phyloP scores from a whole-genome alignment of 2,888 invertebrate genomes.

The Exocentrus adspersus region DNA sequence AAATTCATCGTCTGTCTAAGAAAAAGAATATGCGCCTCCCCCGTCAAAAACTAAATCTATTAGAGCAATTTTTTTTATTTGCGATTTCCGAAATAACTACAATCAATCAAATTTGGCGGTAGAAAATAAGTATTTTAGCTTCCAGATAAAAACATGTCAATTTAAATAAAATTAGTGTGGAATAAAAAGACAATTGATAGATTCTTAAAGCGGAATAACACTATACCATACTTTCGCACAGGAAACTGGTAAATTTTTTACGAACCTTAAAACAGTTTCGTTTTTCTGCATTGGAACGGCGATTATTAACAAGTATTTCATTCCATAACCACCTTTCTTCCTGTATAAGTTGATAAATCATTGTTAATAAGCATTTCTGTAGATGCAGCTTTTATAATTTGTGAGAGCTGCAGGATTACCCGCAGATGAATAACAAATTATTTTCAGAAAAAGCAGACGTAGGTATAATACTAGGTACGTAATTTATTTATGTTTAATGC shows the following conservation, averaged over 20 bases:
- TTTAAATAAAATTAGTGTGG: too few species aligned
- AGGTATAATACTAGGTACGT: too few species aligned
- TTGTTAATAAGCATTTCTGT: constrained; percentile 31
- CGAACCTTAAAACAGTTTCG: constrained; percentile 14
- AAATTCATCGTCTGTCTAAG: too few species aligned
- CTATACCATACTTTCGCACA: constrained; percentile 3
- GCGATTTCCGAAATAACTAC: too few species aligned
- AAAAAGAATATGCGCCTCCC: too few species aligned
- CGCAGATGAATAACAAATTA: too few species aligned
- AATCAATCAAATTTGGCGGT: too few species aligned
- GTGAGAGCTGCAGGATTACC: constrained; percentile 24
- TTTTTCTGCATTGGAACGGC: constrained; percentile 24
- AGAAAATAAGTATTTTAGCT: not conserved
- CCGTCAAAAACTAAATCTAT: too few species aligned
- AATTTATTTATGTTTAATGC: too few species aligned
- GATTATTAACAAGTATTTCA: constrained; percentile 26
- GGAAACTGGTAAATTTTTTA: constrained; percentile 28
- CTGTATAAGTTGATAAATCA: constrained; percentile 32
- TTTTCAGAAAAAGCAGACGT: too few species aligned
- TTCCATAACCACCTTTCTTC: constrained; percentile 28
- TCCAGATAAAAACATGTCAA: not conserved
- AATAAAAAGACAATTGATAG: not conserved
- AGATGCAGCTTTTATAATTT: constrained; percentile 23
- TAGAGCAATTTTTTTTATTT: too few species aligned
- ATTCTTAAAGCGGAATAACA: constrained; percentile 1